Percentiles rank a stretch among this genome's conserved stretches.
These are phyloP conservation scores for Lasius fuliginosus DNA, from an alignment of 2,888 invertebrate genomes.

Conservation along the genomic window DNA sequence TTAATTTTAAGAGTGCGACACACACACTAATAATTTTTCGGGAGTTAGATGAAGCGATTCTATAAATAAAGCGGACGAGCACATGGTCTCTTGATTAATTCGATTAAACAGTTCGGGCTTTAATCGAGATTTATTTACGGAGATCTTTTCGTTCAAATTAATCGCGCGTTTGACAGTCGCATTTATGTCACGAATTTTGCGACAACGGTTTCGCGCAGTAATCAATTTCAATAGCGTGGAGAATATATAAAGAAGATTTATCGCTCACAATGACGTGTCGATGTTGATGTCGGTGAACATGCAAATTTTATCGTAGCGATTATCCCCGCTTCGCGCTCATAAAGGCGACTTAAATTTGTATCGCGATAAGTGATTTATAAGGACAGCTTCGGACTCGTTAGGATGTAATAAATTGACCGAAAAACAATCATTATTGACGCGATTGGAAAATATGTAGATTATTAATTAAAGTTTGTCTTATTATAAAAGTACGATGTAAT, in stretches of 20 bases:
- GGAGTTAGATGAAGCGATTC: not conserved
- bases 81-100: not conserved
- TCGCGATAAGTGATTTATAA: slow-evolving; percentile 22
- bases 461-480: not conserved
- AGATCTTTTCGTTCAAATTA: not conserved
- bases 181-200: slow-evolving; percentile 15
- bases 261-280: not conserved
- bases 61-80: not conserved
- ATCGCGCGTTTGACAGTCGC: not conserved
- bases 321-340: slow-evolving; percentile 16
- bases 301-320: slow-evolving; percentile 30
- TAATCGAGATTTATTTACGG: not conserved
- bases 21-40: not conserved
- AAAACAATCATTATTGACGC: not conserved
- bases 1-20: too few relatives aligned
- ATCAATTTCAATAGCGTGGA: slow-evolving; percentile 1
- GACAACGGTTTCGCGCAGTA: not conserved
- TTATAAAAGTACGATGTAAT: too few relatives aligned
- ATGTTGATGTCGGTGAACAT: not conserved
- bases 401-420: not conserved
- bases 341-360: slow-evolving; percentile 14
- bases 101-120: not conserved
- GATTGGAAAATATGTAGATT: not conserved
- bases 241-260: not conserved
- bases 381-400: not conserved